A percentile compares a stretch with the other conserved stretches of the same genome.
These are phyloP conservation scores for Cricetomys ansorgei DNA, from an alignment of 2,113 vertebrate species.

Conservation along the genomic window DNA sequence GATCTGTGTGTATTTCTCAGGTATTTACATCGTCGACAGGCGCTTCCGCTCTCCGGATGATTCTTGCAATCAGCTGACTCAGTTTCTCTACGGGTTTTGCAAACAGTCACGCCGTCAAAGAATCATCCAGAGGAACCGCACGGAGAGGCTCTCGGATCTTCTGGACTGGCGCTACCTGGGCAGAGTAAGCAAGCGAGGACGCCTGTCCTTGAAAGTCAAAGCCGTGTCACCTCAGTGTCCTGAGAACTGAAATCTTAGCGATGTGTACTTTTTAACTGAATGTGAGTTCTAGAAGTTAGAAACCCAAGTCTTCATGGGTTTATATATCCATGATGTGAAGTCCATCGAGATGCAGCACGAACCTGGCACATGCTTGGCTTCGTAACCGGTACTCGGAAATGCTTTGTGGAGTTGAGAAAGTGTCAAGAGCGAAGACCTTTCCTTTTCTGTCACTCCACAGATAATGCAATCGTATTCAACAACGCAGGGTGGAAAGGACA, in stretches of 20 bases:
- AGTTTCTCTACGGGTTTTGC: slow-evolving; percentile 96
- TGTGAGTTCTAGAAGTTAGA: neutral
- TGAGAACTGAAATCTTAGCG: neutral
- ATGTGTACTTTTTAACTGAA: neutral
- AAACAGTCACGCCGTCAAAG: slow-evolving; percentile 97
- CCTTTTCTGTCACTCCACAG: neutral
- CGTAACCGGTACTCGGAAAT: neutral
- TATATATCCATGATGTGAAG: neutral
- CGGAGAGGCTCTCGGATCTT: slow-evolving; percentile 95
- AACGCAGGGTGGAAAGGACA: neutral
- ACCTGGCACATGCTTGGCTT: neutral
- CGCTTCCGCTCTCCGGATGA: slow-evolving; percentile 95
- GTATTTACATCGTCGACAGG: slow-evolving; percentile 97
- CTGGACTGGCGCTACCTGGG: slow-evolving; percentile 97
- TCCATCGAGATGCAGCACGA: neutral
- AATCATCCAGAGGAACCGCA: slow-evolving; percentile 97
- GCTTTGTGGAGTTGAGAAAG: neutral
- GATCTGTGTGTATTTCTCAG: slow-evolving; percentile 83
- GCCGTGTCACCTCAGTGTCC: neutral
- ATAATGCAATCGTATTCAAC: neutral
- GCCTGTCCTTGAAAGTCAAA: too few relatives aligned
- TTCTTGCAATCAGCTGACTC: slow-evolving; percentile 97
- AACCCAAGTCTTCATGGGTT: neutral
- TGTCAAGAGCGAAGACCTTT: neutral
- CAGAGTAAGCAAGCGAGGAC: slow-evolving; percentile 90